Base-by-base conservation (phyloP, 2,113 vertebrate genomes). In the Ochotona princeps region DNA sequence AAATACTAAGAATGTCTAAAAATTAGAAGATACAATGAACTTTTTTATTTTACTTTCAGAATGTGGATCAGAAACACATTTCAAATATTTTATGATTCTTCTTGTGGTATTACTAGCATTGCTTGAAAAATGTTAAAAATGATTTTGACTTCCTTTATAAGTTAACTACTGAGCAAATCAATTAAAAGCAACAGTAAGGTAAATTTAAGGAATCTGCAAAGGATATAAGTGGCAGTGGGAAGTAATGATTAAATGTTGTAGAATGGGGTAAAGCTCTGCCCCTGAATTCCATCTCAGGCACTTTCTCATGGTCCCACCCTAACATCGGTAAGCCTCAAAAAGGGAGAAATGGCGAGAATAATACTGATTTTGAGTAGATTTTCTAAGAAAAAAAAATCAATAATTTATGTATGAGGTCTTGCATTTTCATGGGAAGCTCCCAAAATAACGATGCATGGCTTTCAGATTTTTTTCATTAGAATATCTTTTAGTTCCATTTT, bases 331-430 rank as follows among this genome's bases (percentile, higher is more conserved):
- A 91, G 11, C 26, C 61, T 80, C n/a, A 60, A 6, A 1, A 47
- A 61, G 57, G 47, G 17, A 1, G 73, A 20, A 70, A 75, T 32
- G 7, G 4, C 6, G 80, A 87, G 87, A 61, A 28, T 74, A 70
- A 63, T 66, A 17, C 4, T 12, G 6, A 70, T 80, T 44, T 80
- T n/a, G 10, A 70, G 35, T 28, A 2, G 26, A 32, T 91, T 49
- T 84, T 60, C 63, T 66, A 10, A 5, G 74, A 8, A 92, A 28
- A 92, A 28, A 70, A 93, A 75, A 80, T 89, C 32, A 83, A n/a
- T 32, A 66, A 66, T 35, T 9, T 75, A n/a, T n/a, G 2, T 54
- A 83, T 51, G 54, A 18, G 54, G 54, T 15, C 54, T 57, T 57
- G 2, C 14, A 57, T 17, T 57, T 14, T 57, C 54, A 57, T 3